Percentiles rank a stretch among this genome's conserved stretches.
Evolutionary conservation across 2,113 vertebrate genomes (phyloP).

Genomic region (Pithys albifrons): DNA sequence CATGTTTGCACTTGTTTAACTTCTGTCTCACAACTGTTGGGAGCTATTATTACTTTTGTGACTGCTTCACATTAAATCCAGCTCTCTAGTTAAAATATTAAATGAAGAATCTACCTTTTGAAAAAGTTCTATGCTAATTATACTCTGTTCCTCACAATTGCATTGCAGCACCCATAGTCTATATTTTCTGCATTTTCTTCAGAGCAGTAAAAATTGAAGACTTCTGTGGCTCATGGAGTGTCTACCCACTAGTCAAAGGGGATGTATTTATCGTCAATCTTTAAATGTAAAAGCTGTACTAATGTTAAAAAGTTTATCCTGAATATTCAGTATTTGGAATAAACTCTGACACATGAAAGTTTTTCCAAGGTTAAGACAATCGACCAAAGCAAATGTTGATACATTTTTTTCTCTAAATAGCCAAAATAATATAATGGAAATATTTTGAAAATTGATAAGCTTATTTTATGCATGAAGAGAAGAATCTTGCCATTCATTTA

Average conservation of each 20-base stretch:
- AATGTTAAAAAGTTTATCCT: background rate
- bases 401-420: background rate
- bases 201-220: background rate
- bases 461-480: background rate
- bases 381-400: background rate
- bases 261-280: background rate
- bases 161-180: background rate
- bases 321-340: background rate
- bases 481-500: background rate
- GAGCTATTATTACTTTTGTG: background rate
- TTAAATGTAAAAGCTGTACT: background rate
- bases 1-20: background rate
- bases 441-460: background rate
- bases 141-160: background rate
- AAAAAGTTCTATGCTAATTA: background rate
- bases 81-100: background rate
- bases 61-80: background rate
- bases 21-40: background rate
- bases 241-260: background rate
- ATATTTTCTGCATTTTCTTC: background rate
- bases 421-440: background rate
- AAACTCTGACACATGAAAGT: background rate
- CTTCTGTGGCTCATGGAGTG: background rate
- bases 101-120: background rate
- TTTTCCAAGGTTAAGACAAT: background rate